These are phyloP conservation scores for Lapara coniferarum DNA, from an alignment of 2,888 invertebrate genomes.

Conservation along the genomic window DNA sequence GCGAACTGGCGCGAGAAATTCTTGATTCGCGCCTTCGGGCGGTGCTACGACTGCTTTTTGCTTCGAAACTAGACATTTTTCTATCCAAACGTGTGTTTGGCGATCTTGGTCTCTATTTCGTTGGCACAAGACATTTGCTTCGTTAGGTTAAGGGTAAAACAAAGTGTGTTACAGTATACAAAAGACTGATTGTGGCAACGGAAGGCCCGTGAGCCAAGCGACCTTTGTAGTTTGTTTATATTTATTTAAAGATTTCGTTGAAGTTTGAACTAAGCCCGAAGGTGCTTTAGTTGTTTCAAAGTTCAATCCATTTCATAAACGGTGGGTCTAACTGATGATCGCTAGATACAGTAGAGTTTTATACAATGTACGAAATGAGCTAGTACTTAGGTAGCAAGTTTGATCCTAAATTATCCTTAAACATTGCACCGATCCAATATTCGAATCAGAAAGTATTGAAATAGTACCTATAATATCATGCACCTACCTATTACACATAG, in stretches of 20 bases:
- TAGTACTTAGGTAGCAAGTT: too few relatives aligned
- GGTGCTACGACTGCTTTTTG: slow-evolving; percentile 42
- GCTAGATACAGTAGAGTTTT: too few relatives aligned
- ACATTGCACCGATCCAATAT: too few relatives aligned
- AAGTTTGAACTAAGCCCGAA: slow-evolving; percentile 28
- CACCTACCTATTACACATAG: too few relatives aligned
- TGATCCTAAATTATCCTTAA: too few relatives aligned
- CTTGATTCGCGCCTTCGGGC: slow-evolving; percentile 51
- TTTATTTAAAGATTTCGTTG: slow-evolving; percentile 33
- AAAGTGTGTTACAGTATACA: slow-evolving; percentile 41
- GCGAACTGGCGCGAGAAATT: slow-evolving; percentile 46
- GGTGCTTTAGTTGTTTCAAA: not conserved
- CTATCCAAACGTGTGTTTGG: not conserved
- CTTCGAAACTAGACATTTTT: slow-evolving; percentile 32
- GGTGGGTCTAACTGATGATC: too few relatives aligned
- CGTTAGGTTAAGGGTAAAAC: slow-evolving; percentile 27
- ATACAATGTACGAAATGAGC: too few relatives aligned
- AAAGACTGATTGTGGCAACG: slow-evolving; percentile 54
- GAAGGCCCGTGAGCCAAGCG: slow-evolving; percentile 43
- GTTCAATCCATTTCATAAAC: not conserved
- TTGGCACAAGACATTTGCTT: slow-evolving; percentile 26
- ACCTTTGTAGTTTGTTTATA: slow-evolving; percentile 41
- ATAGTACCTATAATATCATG: too few relatives aligned
- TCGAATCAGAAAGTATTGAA: too few relatives aligned
- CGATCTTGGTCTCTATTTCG: not conserved